Base-by-base conservation (phyloP, 2,888 invertebrate genomes). In the Lomographa bimaculata region DNA sequence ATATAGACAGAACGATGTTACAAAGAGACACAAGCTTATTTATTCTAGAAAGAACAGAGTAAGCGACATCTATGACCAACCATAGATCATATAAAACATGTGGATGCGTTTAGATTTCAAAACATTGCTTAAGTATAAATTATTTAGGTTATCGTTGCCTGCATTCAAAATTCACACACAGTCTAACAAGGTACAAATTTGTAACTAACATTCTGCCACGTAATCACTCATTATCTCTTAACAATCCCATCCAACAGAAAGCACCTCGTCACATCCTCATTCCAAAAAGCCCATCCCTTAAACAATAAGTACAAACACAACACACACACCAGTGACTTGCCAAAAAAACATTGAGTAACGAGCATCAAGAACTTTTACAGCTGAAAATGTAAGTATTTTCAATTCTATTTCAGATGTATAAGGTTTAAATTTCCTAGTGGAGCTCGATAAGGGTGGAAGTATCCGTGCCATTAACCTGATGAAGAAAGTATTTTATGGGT, bases 401-500 rank as follows among this genome's bases (percentile, higher is more conserved):
- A 41, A 35, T 26, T 39, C 23, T 49, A 45, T 37, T 21, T 7
- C 35, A n/a, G 21, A 9, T 2, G 1, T 7, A 40, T 40, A 51
- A 29, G 39, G 45, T 47, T 37, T 9, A 44, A 19, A 43, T 28
- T 45, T 8, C 23, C 26, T 19, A 21, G 37, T 30, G 16, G 35
- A 17, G 33, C 29, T 38, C 41, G 34, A 47, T 36, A 46, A 51
- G 57, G 57, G 56, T 50, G 64, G 65, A 62, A 71, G 69, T 64
- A 57, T 50, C 39, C 65, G 63, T 56, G 46, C 74, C 74, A 78
- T 77, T 76, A 69, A 64, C 57, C 69, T 77, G 71, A 75, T 78
- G 75, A 78, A 75, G 68, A 70, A 75, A 76, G 71, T 76, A 73
- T 72, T 74, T 76, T 75, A 74, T 67, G 23, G 48, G 29, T 23